Conservation (phyloP, 1,140 invertebrate species). For the Rhagoletis zephyria region DNA sequence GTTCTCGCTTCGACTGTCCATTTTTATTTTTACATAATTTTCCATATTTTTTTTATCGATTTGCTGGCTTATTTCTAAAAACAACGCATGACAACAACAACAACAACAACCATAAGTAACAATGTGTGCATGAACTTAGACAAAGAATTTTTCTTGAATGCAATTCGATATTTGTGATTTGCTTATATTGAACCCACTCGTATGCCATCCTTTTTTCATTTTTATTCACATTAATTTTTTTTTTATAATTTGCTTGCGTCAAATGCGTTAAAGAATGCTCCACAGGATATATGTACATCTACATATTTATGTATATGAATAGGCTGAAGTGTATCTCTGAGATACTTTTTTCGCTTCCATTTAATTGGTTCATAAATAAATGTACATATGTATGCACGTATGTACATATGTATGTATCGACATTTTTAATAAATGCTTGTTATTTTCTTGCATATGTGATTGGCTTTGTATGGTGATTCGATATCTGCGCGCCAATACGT, state of each 20-base stretch:
- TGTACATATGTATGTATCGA: too few species aligned
- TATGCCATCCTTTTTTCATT: conserved; percentile 1
- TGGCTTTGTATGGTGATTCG: neutral
- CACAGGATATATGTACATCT: neutral
- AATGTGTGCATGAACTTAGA: conserved; percentile 57
- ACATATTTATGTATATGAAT: neutral
- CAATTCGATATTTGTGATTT: conserved; percentile 64
- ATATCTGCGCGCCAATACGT: neutral
- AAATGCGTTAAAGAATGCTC: conserved; percentile 8
- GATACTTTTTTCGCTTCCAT: neutral
- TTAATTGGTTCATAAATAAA: neutral
- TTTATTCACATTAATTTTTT: neutral
- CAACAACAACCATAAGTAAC: neutral
- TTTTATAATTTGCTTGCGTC: neutral
- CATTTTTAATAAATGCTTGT: too few species aligned
- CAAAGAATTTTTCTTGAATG: conserved; percentile 68
- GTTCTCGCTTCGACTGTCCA: conserved; percentile 56
- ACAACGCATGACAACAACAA: conserved; percentile 37
- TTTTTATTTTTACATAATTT: conserved; percentile 62
- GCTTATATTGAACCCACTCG: conserved; percentile 25
- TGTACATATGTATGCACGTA: neutral
- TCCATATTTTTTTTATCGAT: conserved; percentile 62
- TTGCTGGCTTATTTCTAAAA: conserved; percentile 32
- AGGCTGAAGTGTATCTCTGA: conserved; percentile 12
- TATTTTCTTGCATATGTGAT: neutral